A percentile compares a stretch with the other conserved stretches of the same genome.
Evolutionary conservation across 1,140 invertebrate genomes (phyloP).

Genomic region (Coptotermes formosanus): DNA sequence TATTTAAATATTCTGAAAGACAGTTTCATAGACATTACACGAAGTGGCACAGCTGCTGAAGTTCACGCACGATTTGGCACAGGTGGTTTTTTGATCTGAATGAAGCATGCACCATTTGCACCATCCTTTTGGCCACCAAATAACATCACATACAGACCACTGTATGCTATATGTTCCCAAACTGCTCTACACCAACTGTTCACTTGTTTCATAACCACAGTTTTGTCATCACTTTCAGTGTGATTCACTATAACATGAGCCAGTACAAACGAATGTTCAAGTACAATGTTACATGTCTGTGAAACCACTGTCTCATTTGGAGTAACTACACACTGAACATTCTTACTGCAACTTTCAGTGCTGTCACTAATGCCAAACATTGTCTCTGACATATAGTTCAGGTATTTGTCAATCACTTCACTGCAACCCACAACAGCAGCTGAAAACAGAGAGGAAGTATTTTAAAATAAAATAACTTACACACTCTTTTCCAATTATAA

Average conservation of each 20-base stretch:
- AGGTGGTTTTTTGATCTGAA: conserved; percentile 48
- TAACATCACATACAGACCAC: conserved; percentile 57
- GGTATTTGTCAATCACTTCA: background rate
- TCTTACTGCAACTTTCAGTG: conserved; percentile 45
- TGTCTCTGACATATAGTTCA: conserved; percentile 39
- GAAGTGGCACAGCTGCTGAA: background rate
- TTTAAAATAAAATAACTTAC: too few species aligned
- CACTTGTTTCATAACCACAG: conserved; percentile 50
- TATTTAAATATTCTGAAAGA: too few species aligned
- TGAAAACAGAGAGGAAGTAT: background rate
- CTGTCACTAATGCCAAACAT: conserved; percentile 31
- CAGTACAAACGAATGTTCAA: conserved; percentile 52
- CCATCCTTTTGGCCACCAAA: conserved; percentile 54
- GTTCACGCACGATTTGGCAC: background rate
- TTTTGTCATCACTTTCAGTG: conserved; percentile 43
- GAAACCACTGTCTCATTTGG: conserved; percentile 51
- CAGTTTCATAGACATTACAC: too few species aligned
- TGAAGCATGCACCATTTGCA: conserved; percentile 53
- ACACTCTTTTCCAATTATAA: too few species aligned
- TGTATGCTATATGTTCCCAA: conserved; percentile 55
- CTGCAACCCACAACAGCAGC: background rate
- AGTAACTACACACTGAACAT: conserved; percentile 36
- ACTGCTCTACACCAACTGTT: conserved; percentile 63
- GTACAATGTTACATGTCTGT: conserved; percentile 52
- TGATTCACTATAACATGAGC: conserved; percentile 59